phyloP scores from a whole-genome alignment of 2,888 invertebrate genomes.

The Eristalinus aeneus region DNA sequence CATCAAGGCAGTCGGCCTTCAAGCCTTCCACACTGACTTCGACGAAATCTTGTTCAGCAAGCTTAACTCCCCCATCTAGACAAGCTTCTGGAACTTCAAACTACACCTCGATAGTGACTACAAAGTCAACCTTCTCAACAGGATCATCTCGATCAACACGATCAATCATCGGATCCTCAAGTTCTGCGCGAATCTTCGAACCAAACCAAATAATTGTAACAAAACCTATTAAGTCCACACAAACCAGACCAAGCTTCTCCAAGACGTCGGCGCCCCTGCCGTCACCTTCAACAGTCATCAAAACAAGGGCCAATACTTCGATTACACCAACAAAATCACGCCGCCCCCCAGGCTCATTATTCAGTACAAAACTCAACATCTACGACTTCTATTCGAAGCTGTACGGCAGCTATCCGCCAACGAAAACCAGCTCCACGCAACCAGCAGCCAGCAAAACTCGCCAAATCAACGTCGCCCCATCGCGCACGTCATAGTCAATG shows the following conservation, averaged over 20 bases:
- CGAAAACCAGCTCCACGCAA: conserved; percentile 11
- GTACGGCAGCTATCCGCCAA: conserved; percentile 37
- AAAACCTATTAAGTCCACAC: neutral
- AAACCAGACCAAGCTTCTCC: conserved; percentile 24
- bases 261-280: neutral
- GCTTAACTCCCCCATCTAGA: neutral
- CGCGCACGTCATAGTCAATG: conserved; percentile 35
- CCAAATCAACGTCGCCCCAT: conserved; percentile 24
- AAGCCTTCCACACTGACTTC: too few relatives aligned
- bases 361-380: conserved; percentile 36
- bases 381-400: conserved; percentile 51
- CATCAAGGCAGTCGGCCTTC: too few relatives aligned
- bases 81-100: neutral
- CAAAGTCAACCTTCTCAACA: neutral
- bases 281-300: neutral
- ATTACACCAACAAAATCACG: conserved; percentile 35
- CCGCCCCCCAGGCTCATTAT: conserved; percentile 18
- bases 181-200: neutral
- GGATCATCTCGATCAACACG: neutral
- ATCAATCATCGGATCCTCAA: neutral
- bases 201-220: neutral
- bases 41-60: neutral
- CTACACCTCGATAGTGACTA: neutral
- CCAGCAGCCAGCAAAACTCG: conserved; percentile 15
- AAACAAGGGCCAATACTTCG: conserved; percentile 8